Conservation (phyloP, 2,113 vertebrate genomes). For the Centrocercus urophasianus region DNA sequence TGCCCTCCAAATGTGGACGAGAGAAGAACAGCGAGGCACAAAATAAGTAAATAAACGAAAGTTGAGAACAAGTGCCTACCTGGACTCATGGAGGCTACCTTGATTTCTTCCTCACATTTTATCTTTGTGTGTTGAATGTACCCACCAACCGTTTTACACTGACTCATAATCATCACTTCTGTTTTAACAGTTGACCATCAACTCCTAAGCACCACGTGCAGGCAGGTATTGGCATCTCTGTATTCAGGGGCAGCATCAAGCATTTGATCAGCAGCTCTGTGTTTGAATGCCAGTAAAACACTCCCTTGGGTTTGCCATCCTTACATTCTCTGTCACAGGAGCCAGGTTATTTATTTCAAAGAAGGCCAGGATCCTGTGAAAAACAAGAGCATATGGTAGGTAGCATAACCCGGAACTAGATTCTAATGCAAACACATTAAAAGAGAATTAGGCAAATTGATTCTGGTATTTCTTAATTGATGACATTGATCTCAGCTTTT, state of each 20-base stretch:
- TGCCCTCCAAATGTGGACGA: not conserved
- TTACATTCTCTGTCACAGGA: not conserved
- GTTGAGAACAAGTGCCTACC: not conserved
- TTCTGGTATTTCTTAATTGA: not conserved
- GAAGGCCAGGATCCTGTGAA: not conserved
- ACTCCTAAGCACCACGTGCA: not conserved
- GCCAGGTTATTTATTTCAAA: not conserved
- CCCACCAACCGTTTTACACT: not conserved
- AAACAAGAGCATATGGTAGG: not conserved
- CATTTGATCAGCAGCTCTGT: not conserved
- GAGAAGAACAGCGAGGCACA: not conserved
- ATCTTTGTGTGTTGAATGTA: not conserved
- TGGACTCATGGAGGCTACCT: not conserved
- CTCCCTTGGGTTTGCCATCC: not conserved
- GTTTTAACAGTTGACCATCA: accelerated
- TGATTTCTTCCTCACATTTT: not conserved
- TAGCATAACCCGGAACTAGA: not conserved
- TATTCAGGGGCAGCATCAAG: not conserved
- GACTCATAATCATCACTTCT: not conserved
- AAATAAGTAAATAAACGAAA: not conserved
- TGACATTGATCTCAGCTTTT: not conserved
- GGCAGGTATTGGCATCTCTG: not conserved
- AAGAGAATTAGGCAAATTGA: not conserved
- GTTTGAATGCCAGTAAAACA: not conserved
- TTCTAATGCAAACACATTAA: not conserved